Percentiles rank a stretch among this genome's conserved stretches.
These are phyloP conservation scores for Saccopteryx leptura DNA, from an alignment of 2,113 vertebrate genomes.

Conservation along the genomic window DNA sequence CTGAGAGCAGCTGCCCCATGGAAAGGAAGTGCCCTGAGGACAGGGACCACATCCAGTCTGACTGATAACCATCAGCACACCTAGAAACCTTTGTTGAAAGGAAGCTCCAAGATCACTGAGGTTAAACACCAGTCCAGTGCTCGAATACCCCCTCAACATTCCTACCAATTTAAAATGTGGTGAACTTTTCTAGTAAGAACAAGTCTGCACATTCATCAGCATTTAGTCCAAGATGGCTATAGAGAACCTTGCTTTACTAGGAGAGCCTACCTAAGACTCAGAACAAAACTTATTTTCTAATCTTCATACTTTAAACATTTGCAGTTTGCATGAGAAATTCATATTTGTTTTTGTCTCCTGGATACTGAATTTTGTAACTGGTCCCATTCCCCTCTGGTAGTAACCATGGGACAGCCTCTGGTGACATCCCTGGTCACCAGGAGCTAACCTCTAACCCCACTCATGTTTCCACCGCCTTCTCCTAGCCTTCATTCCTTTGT, in stretches of 20 bases:
- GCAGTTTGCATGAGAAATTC: background rate
- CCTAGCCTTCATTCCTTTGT: background rate
- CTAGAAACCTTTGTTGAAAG: background rate
- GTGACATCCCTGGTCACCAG: background rate
- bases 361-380: background rate
- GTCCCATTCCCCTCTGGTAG: background rate
- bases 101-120: background rate
- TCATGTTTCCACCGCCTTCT: background rate
- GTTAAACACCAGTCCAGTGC: background rate
- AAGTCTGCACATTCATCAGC: background rate
- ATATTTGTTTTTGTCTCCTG: conserved; percentile 8
- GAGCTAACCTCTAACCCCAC: background rate
- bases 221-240: background rate
- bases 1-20: background rate
- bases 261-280: background rate
- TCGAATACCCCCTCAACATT: background rate
- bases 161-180: background rate
- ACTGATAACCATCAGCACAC: background rate
- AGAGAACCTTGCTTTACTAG: background rate
- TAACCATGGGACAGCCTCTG: background rate
- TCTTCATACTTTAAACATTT: conserved; percentile 2
- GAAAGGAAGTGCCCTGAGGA: background rate
- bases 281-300: background rate
- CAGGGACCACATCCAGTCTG: background rate
- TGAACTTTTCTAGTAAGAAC: background rate